phyloP scores from a whole-genome alignment of 2,113 vertebrate species.

The Mola mola region DNA sequence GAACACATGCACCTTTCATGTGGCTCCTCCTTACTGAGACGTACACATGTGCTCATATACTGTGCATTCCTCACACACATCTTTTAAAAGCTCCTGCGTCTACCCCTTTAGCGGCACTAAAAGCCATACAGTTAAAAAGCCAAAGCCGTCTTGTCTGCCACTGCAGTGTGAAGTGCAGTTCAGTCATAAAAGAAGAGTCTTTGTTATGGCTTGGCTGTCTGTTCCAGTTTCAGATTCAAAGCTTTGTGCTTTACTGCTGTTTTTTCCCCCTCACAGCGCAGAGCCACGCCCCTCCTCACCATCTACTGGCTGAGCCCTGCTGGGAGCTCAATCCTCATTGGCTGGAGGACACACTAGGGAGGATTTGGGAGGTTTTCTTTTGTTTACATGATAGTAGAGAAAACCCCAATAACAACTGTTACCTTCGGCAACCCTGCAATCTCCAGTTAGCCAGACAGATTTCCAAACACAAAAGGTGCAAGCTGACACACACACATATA shows the following conservation, averaged over 20 bases:
- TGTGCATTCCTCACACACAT: not conserved
- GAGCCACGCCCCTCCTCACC: constrained; percentile 52
- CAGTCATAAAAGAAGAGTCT: constrained; percentile 50
- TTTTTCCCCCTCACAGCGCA: constrained; percentile 32
- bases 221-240: constrained; percentile 66
- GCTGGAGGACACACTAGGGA: constrained; percentile 53
- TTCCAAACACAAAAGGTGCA: constrained; percentile 5
- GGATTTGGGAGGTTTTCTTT: constrained; percentile 73
- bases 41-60: constrained; percentile 19
- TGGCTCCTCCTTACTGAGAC: constrained; percentile 13
- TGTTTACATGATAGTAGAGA: constrained; percentile 77
- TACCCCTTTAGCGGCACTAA: not conserved
- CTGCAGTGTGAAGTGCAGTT: constrained; percentile 27
- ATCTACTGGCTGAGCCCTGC: constrained; percentile 64
- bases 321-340: constrained; percentile 64
- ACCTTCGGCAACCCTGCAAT: constrained; percentile 64
- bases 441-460: constrained; percentile 50
- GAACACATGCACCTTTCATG: constrained; percentile 4
- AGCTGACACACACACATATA: not conserved
- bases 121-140: constrained; percentile 23
- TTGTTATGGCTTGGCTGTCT: constrained; percentile 69
- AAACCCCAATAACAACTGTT: constrained; percentile 77
- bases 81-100: constrained; percentile 21
- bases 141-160: constrained; percentile 20
- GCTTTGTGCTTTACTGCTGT: constrained; percentile 75